Conservation (phyloP, 1,140 invertebrate species). For the Drosophila ambigua region DNA sequence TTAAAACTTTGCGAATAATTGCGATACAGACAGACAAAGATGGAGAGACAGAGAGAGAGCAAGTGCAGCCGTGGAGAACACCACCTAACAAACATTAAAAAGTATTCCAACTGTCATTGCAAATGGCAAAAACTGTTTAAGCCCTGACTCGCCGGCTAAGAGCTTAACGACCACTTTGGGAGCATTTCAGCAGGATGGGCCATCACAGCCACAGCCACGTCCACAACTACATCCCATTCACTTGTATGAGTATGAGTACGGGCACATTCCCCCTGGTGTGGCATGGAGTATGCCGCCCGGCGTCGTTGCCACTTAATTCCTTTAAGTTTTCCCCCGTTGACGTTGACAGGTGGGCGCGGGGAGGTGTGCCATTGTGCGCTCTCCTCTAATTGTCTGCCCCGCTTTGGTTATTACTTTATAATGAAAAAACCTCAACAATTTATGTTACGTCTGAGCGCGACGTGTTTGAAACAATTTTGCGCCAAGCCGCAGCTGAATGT, state of each 20-base stretch:
- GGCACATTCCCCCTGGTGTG: too few relatives aligned
- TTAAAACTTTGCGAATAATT: slow-evolving; percentile 65
- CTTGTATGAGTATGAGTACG: neutral
- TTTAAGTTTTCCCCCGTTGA: slow-evolving; percentile 63
- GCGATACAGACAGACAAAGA: slow-evolving; percentile 16
- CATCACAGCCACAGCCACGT: neutral
- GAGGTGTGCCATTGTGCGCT: neutral
- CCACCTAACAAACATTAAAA: slow-evolving; percentile 43
- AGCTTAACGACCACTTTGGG: slow-evolving; percentile 71
- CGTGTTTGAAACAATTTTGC: slow-evolving; percentile 73
- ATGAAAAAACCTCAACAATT: slow-evolving; percentile 70
- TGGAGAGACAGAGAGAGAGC: neutral
- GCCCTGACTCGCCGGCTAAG: slow-evolving; percentile 18
- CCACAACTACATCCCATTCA: neutral
- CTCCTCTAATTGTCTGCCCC: slow-evolving; percentile 64
- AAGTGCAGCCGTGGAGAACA: slow-evolving; percentile 26
- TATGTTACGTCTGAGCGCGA: slow-evolving; percentile 56
- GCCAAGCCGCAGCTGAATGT: slow-evolving; percentile 31
- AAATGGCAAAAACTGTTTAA: slow-evolving; percentile 43
- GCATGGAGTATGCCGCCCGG: slow-evolving; percentile 21
- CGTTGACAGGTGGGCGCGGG: slow-evolving; percentile 17
- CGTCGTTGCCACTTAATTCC: slow-evolving; percentile 67
- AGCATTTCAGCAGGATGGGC: slow-evolving; percentile 16
- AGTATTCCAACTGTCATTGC: slow-evolving; percentile 61
- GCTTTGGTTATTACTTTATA: slow-evolving; percentile 70